Evolutionary conservation across 2,797 vertebrate genomes (phyloP).

Genomic region (Phylloscopus collybita): DNA sequence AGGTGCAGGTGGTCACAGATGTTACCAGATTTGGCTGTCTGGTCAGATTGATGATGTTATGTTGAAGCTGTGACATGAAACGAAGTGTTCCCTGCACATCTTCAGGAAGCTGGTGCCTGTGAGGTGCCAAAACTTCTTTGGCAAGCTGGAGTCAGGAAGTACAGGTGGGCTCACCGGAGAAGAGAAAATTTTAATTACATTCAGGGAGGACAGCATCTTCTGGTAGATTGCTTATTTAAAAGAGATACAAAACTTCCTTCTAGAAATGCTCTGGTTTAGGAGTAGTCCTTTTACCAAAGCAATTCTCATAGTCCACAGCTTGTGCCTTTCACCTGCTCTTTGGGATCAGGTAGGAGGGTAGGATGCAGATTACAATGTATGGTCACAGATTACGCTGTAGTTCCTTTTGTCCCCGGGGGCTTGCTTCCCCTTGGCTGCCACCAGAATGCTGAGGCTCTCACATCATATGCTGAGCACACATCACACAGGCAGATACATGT

Average conservation of each 20-base stretch:
- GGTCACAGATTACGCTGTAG: accelerated
- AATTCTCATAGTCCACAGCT: background rate
- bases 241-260: background rate
- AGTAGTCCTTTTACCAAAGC: background rate
- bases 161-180: background rate
- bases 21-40: background rate
- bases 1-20: background rate
- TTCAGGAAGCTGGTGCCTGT: background rate
- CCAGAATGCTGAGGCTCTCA: background rate
- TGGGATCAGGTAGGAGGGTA: background rate
- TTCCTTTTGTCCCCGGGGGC: background rate
- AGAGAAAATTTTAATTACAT: background rate
- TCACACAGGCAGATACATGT: background rate
- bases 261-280: background rate
- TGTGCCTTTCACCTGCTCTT: background rate
- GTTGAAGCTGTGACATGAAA: background rate
- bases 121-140: background rate
- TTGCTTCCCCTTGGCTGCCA: background rate
- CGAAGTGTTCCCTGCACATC: background rate
- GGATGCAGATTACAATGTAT: background rate
- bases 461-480: accelerated
- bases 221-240: background rate
- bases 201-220: background rate
- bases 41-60: background rate
- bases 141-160: background rate